These are phyloP conservation scores for Polyodon spathula DNA, from an alignment of 2,113 vertebrate species.

Conservation along the genomic window DNA sequence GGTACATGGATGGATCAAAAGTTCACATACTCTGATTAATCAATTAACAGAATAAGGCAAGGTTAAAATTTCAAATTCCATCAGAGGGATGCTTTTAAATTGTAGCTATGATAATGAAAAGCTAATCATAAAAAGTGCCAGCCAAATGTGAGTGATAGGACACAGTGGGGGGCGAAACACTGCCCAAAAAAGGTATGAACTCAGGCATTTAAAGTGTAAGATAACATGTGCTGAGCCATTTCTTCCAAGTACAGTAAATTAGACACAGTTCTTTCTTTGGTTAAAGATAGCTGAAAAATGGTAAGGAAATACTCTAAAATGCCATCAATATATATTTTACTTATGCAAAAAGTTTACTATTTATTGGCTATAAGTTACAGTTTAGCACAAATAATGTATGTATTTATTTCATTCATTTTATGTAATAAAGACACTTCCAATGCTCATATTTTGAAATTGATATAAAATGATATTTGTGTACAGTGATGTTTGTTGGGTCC, in stretches of 20 bases:
- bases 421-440: too few species aligned
- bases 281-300: background rate
- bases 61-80: too few species aligned
- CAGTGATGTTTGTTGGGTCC: too few species aligned
- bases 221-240: conserved; percentile 54
- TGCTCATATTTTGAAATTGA: too few species aligned
- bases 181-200: conserved; percentile 73
- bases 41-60: too few species aligned
- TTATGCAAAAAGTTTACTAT: background rate
- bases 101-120: too few species aligned
- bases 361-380: background rate
- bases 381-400: background rate
- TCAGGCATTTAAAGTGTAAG: conserved; percentile 54
- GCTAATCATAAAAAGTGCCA: too few species aligned
- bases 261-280: conserved; percentile 14
- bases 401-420: too few species aligned
- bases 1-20: too few species aligned
- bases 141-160: conserved; percentile 49
- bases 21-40: too few species aligned
- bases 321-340: conserved; percentile 1
- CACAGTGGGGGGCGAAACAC: conserved; percentile 44
- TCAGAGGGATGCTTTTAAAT: too few species aligned
- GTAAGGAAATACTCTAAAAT: conserved; percentile 29
- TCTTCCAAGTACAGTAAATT: conserved; percentile 21
- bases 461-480: too few species aligned